Conservation (phyloP, 23 tunicate species). For the Phallusia fumigata region DNA sequence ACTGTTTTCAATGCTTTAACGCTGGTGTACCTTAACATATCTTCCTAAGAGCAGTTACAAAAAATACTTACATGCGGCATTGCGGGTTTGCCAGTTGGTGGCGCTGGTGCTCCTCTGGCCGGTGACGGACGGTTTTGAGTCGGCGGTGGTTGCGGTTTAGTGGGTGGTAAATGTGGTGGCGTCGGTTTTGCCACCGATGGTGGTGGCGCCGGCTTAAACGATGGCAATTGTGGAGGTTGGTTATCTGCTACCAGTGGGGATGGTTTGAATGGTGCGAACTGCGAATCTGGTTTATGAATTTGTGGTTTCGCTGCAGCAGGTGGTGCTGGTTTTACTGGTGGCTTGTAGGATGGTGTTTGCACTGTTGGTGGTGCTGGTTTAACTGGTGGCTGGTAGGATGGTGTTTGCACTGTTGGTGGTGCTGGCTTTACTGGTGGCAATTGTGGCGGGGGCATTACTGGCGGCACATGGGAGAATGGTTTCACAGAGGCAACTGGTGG, state of each 20-base stretch:
- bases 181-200: background rate
- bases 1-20: too few relatives aligned
- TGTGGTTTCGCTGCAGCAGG: too few relatives aligned
- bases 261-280: background rate
- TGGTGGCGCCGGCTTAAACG: conserved; percentile 2
- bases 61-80: background rate
- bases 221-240: background rate
- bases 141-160: background rate
- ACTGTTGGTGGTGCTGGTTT: background rate
- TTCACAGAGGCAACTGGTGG: background rate
- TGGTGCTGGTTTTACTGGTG: too few relatives aligned
- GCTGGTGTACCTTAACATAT: too few relatives aligned
- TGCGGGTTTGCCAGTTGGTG: background rate
- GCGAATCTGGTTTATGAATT: background rate
- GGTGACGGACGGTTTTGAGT: background rate
- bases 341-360: background rate
- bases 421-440: background rate
- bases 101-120: background rate
- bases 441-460: background rate
- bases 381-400: background rate
- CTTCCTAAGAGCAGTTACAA: background rate
- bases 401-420: background rate
- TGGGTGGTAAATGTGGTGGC: background rate
- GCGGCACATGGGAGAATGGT: background rate
- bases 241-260: background rate